A percentile compares a stretch with the other conserved stretches of the same genome.
Conservation (phyloP, 1,140 invertebrate genomes). For the Macrosteles quadrilineatus region DNA sequence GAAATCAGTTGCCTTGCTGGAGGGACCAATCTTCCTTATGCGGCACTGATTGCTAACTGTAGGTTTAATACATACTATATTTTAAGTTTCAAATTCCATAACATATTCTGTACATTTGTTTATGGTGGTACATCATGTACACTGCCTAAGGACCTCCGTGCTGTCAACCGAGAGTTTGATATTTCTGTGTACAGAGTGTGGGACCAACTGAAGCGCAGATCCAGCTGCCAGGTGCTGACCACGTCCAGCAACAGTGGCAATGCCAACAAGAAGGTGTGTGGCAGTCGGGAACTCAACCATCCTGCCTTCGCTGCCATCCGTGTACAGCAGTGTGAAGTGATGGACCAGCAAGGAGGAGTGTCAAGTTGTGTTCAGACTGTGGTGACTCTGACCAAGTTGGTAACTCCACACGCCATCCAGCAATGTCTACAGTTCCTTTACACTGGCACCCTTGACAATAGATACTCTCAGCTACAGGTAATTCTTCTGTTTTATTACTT, state of each 20-base stretch:
- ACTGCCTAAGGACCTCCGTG: too few species aligned
- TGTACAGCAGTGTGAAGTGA: conserved; percentile 62
- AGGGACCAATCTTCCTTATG: too few species aligned
- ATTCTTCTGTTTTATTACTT: too few species aligned
- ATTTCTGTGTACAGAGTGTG: conserved; percentile 59
- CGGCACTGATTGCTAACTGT: too few species aligned
- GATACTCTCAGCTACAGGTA: conserved; percentile 74
- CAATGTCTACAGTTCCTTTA: conserved; percentile 89
- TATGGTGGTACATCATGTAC: too few species aligned
- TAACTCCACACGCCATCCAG: conserved; percentile 79
- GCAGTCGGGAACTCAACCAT: conserved; percentile 77
- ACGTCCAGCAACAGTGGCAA: conserved; percentile 24
- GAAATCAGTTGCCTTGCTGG: too few species aligned
- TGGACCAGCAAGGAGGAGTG: conserved; percentile 54
- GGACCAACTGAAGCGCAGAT: conserved; percentile 76
- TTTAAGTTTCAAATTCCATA: too few species aligned
- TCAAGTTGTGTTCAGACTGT: conserved; percentile 63
- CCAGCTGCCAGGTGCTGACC: conserved; percentile 79
- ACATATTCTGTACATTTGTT: too few species aligned
- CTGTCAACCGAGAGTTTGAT: too few species aligned
- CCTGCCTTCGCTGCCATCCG: conserved; percentile 79
- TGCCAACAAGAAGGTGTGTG: conserved; percentile 47
- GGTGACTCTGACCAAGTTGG: conserved; percentile 77
- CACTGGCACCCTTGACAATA: conserved; percentile 75
- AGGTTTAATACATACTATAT: too few species aligned